Evolutionary conservation across 2,888 invertebrate genomes (phyloP), one percentile per base, ranked within the genome.

Genomic region (Lissocephala sabroskyi): DNA sequence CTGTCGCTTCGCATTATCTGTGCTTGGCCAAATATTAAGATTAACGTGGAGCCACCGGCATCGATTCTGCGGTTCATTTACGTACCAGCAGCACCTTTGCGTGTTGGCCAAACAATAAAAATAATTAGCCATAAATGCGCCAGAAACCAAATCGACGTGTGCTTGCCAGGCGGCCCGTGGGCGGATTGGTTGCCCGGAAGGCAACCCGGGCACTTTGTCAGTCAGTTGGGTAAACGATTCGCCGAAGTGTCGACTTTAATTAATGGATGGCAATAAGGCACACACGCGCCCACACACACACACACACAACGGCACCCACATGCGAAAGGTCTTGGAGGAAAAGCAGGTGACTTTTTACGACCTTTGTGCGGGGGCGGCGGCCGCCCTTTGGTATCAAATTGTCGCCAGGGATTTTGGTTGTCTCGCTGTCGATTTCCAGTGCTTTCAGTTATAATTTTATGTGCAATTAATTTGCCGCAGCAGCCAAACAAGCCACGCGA

Each of bases 41-140:
- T 45, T 6, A 45, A 50, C 49, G 48, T 49, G n/a, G n/a, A n/a
- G n/a, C n/a, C 61, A 51, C 51, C 53, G 56, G 65, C 55, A 65
- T 56, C 48, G 46, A 64, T 67, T 50, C 55, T 59, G 50, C 30
- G 60, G 54, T 52, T 60, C 70, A 77, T 70, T 76, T 70, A 74
- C 74, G 59, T 56, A 23, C 59, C n/a, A 62, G 3, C 7, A 7
- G 23, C 68, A 70, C 68, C 68, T 68, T 48, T 33, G 54, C 49
- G 60, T 48, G 48, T 30, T 45, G 36, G 49, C 30, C 39, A 18
- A 35, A 55, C 63, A 62, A 68, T 68, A 68, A 65, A 68, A 68
- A 76, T 68, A 68, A 68, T 68, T 68, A 77, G 68, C 74, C 52
- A 76, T 68, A 68, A 68, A 76, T 76, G 77, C 63, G 66, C 77